Evolutionary conservation across 2,888 invertebrate species (phyloP).

Genomic region (Diloba caeruleocephala): DNA sequence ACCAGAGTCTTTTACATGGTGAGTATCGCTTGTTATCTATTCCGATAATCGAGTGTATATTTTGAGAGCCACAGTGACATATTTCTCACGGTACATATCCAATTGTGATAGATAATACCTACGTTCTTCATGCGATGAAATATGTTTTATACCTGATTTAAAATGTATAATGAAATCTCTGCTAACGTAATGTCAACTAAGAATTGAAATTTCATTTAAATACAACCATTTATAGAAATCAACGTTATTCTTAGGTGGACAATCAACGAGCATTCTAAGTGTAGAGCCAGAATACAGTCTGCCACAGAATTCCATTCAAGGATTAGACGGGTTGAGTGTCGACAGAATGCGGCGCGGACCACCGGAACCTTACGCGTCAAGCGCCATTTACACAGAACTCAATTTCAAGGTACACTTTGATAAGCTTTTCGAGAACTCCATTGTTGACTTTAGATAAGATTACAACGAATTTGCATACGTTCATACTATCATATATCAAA

Average conservation of each 20-base stretch:
- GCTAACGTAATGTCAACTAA: not conserved
- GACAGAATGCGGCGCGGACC: slow-evolving; percentile 82
- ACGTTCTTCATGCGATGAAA: slow-evolving; percentile 33
- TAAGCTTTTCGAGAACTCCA: slow-evolving; percentile 73
- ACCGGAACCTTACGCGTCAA: slow-evolving; percentile 86
- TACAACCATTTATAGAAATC: slow-evolving; percentile 16
- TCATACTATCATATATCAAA: slow-evolving; percentile 55
- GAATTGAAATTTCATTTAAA: not conserved
- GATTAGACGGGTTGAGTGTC: slow-evolving; percentile 81
- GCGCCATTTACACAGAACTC: slow-evolving; percentile 87
- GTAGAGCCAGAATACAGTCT: slow-evolving; percentile 85
- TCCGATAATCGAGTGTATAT: slow-evolving; percentile 49
- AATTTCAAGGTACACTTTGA: slow-evolving; percentile 85
- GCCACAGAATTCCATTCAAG: slow-evolving; percentile 85
- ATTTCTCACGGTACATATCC: slow-evolving; percentile 61
- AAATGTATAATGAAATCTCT: slow-evolving; percentile 14
- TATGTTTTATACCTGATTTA: slow-evolving; percentile 5
- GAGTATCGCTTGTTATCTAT: slow-evolving; percentile 58
- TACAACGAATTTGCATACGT: slow-evolving; percentile 74
- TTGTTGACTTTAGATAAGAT: slow-evolving; percentile 76
- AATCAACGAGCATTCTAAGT: slow-evolving; percentile 82
- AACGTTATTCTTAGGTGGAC: slow-evolving; percentile 72
- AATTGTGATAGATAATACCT: slow-evolving; percentile 29
- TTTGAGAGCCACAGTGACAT: slow-evolving; percentile 54
- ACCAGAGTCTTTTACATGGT: slow-evolving; percentile 85